Percentiles rank a stretch among this genome's conserved stretches.
phyloP scores from a whole-genome alignment of 2,113 vertebrate species.

The Glaucomys volans region DNA sequence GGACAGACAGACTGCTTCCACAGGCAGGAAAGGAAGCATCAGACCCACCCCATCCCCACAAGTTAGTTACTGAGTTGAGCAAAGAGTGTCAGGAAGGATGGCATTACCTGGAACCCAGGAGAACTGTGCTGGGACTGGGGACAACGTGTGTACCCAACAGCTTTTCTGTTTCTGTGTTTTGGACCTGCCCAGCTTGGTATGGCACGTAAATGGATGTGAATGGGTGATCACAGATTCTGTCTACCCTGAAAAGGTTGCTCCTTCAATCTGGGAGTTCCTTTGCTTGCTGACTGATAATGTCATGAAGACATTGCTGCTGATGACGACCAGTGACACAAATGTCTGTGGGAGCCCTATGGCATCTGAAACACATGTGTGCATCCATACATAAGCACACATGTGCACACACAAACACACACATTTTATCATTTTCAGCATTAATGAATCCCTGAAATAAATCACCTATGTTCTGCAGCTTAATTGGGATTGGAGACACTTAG shows the following conservation, averaged over 20 bases:
- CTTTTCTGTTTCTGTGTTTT: neutral
- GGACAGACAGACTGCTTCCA: too few species aligned
- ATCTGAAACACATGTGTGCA: neutral
- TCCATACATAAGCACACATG: neutral
- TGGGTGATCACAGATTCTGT: accelerated
- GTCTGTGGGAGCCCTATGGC: neutral
- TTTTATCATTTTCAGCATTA: constrained; percentile 41
- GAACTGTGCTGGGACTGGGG: neutral
- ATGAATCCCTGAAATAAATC: constrained; percentile 40
- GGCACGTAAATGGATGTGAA: too few species aligned
- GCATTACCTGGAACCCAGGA: too few species aligned
- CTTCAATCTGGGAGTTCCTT: neutral
- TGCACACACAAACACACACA: neutral
- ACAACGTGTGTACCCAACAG: too few species aligned
- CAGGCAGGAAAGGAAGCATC: neutral
- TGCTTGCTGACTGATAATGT: neutral
- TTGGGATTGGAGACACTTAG: constrained; percentile 42
- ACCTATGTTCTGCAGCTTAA: constrained; percentile 55
- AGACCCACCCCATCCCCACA: neutral
- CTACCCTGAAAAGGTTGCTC: neutral
- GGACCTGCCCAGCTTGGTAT: accelerated
- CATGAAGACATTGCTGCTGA: neutral
- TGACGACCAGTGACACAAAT: neutral
- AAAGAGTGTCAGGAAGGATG: neutral
- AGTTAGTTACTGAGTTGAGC: neutral